These are phyloP conservation scores for Lepidurus packardi DNA, from an alignment of 1,140 invertebrate genomes.

Conservation along the genomic window DNA sequence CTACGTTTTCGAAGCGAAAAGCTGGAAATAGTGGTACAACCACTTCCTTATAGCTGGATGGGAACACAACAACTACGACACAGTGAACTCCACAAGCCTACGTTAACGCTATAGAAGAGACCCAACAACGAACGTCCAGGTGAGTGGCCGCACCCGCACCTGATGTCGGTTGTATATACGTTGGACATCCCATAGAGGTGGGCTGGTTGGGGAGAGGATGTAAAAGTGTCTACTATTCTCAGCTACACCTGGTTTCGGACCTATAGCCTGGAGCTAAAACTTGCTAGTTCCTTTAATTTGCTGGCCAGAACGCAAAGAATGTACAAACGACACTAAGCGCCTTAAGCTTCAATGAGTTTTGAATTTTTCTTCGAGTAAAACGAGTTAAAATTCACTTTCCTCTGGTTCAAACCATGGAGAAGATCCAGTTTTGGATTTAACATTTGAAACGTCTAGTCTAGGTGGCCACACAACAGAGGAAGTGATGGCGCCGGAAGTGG, in stretches of 20 bases:
- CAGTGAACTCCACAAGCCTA: neutral
- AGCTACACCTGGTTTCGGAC: neutral
- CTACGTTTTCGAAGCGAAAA: neutral
- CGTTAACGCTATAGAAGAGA: neutral
- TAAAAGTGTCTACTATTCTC: neutral
- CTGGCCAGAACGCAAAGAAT: neutral
- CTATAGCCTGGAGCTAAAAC: conserved; percentile 7
- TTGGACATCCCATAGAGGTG: conserved; percentile 4
- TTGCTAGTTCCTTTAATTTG: neutral
- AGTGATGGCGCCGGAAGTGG: neutral
- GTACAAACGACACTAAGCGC: neutral
- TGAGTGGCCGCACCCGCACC: conserved; percentile 11
- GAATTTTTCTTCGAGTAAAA: neutral
- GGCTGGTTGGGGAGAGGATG: neutral
- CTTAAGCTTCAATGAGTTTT: neutral
- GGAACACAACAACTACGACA: neutral
- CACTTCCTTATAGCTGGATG: neutral
- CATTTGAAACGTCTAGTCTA: neutral
- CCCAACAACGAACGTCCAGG: conserved; percentile 20
- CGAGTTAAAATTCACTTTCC: neutral
- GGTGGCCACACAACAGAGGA: neutral
- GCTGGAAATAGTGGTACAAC: neutral
- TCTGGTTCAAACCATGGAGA: neutral
- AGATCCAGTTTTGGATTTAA: neutral
- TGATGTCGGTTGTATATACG: neutral